A percentile compares a stretch with the other conserved stretches of the same genome.
phyloP scores from a whole-genome alignment of 2,888 invertebrate species.

The Catonia carolina region DNA sequence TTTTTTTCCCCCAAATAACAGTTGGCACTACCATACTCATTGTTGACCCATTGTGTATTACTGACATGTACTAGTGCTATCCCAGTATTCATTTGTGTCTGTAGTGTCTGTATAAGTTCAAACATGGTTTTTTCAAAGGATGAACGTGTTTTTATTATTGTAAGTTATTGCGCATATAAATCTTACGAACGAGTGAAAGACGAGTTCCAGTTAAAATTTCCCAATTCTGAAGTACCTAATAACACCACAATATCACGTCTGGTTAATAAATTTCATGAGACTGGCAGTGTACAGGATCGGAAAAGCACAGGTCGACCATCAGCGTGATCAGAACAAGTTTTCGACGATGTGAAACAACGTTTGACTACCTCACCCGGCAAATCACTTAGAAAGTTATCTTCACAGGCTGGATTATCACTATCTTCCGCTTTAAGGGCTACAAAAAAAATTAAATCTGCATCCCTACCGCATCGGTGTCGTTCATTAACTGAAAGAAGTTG shows the following conservation, averaged over 20 bases:
- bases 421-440: constrained; percentile 1
- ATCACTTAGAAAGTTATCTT: constrained; percentile 16
- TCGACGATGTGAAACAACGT: constrained; percentile 13
- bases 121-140: neutral
- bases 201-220: too few species aligned
- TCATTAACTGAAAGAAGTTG: constrained; percentile 14
- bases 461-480: constrained; percentile 11
- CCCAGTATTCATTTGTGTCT: neutral
- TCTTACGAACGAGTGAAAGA: too few species aligned
- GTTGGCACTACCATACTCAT: constrained; percentile 1
- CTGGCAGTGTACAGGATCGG: constrained; percentile 7
- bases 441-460: constrained; percentile 11
- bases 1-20: constrained; percentile 1
- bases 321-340: constrained; percentile 3
- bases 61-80: neutral
- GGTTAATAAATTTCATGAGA: neutral
- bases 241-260: neutral
- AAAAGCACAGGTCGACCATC: constrained; percentile 9
- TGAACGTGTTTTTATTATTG: neutral
- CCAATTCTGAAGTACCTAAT: too few species aligned
- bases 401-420: constrained; percentile 11
- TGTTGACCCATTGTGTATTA: neutral
- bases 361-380: constrained; percentile 9
- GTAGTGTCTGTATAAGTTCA: constrained; percentile 2
- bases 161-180: too few species aligned